Evolutionary conservation across 2,888 invertebrate species (phyloP), one percentile per base, ranked within the genome.

Genomic region (Phragmatobia fuliginosa): DNA sequence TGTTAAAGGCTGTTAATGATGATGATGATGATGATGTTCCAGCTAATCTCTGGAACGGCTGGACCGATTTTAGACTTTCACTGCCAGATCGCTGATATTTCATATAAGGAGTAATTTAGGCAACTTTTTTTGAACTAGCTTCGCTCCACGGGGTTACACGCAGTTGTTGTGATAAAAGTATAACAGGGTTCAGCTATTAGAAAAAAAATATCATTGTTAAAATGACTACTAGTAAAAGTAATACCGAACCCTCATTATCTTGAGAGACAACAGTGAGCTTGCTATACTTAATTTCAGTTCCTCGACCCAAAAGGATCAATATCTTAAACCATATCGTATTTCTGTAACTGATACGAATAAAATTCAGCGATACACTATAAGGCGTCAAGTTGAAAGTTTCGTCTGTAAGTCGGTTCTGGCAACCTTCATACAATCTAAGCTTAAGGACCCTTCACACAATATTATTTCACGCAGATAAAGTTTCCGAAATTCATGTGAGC

Each of bases 381-480:
- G 58, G 18, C 67, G 41, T 68, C n/a, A 31, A 45, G 28, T 59
- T 21, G 56, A 59, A 62, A 66, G 66, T 70, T 66, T 66, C 49
- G 58, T 33, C 28, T 28, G 28, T 62, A 60, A 62, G 28, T 36
- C 28, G 33, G 31, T 66, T 45, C 45, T 36, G 18, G 16, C 61
- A 69, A 72, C 72, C 72, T 72, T 72, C 72, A 41, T 62, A 72
- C 66, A 63, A 63, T 68, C 68, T 66, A 72, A 72, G 56, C n/a
- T 45, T 31, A 64, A 52, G 36, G n/a, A 52, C 41, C 56, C 31
- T 62, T 62, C 41, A 62, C 21, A 62, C 16, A 25, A 2, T 52
- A 28, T 16, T 56, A 56, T 16, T 7, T 14, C 25, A 33, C 25
- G n/a, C 49, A 52, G 25, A 4, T 52, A 16, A 33, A 8, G 32